Conservation (phyloP, 2,888 invertebrate genomes). For the Polymixis flavicincta region DNA sequence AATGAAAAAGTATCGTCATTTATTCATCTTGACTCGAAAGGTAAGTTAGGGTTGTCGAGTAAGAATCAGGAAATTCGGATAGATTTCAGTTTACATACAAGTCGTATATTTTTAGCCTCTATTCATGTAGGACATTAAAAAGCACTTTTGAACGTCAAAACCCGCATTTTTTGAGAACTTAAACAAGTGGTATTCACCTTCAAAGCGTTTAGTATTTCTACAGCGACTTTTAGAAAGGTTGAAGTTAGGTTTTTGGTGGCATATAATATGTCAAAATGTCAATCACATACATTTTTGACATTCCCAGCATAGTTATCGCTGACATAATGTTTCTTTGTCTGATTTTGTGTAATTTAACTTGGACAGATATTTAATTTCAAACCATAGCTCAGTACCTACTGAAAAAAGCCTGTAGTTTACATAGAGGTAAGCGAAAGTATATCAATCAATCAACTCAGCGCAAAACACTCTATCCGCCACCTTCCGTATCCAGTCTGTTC, state of each 20-base stretch:
- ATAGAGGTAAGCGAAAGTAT: too few species aligned
- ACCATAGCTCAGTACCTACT: neutral
- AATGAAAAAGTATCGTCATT: constrained; percentile 66
- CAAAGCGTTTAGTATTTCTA: neutral
- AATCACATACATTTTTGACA: neutral
- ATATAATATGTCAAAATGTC: neutral
- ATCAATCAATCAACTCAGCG: too few species aligned
- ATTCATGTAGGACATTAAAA: neutral
- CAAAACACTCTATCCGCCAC: too few species aligned
- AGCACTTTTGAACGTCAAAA: neutral
- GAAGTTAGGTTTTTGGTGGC: neutral
- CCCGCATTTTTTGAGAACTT: neutral
- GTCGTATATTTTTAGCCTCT: too few species aligned
- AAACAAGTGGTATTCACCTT: neutral
- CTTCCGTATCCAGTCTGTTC: too few species aligned
- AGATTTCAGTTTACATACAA: neutral
- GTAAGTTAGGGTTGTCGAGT: constrained; percentile 36
- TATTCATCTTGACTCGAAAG: constrained; percentile 59
- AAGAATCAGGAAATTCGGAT: neutral
- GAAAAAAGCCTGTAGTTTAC: neutral
- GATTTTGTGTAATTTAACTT: neutral
- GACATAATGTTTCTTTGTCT: too few species aligned
- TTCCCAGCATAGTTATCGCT: too few species aligned
- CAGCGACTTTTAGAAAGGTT: neutral
- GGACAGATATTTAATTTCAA: neutral